Evolutionary conservation across 2,888 invertebrate genomes (phyloP), one percentile per base, ranked within the genome.

Genomic region (Eristalis intricaria): DNA sequence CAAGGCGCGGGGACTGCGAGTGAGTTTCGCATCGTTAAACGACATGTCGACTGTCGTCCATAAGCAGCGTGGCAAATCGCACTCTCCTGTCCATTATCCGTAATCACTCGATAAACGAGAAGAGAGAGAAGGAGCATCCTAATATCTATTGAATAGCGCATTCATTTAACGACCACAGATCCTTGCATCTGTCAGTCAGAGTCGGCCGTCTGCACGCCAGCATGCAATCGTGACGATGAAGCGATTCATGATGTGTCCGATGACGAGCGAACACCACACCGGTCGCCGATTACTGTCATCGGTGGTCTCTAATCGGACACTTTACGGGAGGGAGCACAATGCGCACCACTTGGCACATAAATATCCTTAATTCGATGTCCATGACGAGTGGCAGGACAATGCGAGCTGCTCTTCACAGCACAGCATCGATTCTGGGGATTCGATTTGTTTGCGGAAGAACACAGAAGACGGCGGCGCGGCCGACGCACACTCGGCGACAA

Each of bases 101-200:
- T 77, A 76, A 73, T 70, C 64, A 56, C 73, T 40, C 64, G 65
- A 60, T 64, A 65, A 84, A 79, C 43, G 38, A 56, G 68, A 73
- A 60, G 32, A 22, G 2, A 1, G 5, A 38, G n/a, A 29, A 58
- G 29, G 63, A 35, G 69, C 40, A 78, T 70, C 75, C 79, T 73
- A 84, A 87, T 84, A 80, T 80, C 60, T 87, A 84, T 87, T 87
- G 87, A 87, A 87, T 84, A 69, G 83, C 56, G 73, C 74, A 84
- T 76, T 87, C 73, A 84, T 84, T 87, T 87, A 84, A 87, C 84
- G 76, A 87, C 76, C 87, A 69, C 83, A 87, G 60, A 84, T 75
- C 66, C 75, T 65, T 73, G 79, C 87, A 87, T 87, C 87, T 87
- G 87, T 84, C 84, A 84, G 76, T 79, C 82, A 69, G 38, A 65